phyloP scores from a whole-genome alignment of 2,113 vertebrate species.

The Sander vitreus region DNA sequence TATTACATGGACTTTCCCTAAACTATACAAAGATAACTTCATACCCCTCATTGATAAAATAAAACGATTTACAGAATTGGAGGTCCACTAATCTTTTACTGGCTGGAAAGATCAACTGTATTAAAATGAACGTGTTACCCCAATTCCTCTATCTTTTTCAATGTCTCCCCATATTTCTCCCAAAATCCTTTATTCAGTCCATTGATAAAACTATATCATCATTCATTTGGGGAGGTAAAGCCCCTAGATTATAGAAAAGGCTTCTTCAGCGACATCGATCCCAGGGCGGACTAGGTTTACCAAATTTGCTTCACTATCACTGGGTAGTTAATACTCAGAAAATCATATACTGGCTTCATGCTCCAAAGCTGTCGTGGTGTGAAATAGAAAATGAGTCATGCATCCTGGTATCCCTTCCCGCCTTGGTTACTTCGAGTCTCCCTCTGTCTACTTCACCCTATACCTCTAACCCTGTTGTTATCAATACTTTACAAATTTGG shows the following conservation, averaged over 20 bases:
- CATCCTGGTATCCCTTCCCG: too few species aligned
- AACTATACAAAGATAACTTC: too few species aligned
- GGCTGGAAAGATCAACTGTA: too few species aligned
- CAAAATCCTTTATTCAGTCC: not conserved
- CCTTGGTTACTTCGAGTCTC: too few species aligned
- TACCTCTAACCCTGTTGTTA: not conserved
- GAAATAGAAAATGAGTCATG: not conserved
- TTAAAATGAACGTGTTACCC: too few species aligned
- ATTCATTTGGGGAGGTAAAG: not conserved
- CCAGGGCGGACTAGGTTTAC: not conserved
- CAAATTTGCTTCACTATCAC: constrained; percentile 1
- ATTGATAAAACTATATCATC: not conserved
- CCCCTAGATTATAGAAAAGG: not conserved
- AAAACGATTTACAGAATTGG: too few species aligned
- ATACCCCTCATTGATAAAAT: too few species aligned
- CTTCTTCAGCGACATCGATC: not conserved
- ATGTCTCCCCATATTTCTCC: too few species aligned
- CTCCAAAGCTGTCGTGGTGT: not conserved
- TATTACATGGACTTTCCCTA: too few species aligned
- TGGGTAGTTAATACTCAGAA: not conserved
- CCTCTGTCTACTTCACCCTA: not conserved
- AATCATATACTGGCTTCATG: not conserved
- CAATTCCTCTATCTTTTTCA: too few species aligned
- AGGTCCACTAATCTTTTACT: too few species aligned
- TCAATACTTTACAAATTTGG: not conserved